Percentiles rank a stretch among this genome's conserved stretches.
These are phyloP conservation scores for Hippopotamyrus pictus DNA, from an alignment of 2,797 vertebrate genomes.

Conservation along the genomic window DNA sequence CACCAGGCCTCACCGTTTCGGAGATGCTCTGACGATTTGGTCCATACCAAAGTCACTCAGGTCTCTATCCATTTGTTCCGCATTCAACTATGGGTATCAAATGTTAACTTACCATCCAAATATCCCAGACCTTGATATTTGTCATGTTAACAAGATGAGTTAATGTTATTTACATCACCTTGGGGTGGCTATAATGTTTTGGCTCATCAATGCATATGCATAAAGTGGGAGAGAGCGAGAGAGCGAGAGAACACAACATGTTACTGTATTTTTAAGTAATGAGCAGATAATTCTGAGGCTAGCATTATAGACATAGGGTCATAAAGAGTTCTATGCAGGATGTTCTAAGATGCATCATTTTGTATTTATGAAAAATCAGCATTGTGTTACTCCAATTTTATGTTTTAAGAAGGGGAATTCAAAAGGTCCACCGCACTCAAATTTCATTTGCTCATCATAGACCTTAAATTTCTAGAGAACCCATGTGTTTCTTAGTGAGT, in stretches of 20 bases:
- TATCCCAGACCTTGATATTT: not conserved
- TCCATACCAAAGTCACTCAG: not conserved
- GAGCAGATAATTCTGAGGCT: not conserved
- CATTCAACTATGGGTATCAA: not conserved
- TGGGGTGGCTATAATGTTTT: not conserved
- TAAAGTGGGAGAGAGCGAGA: not conserved
- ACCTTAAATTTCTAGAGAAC: constrained; percentile 18
- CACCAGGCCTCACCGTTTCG: not conserved
- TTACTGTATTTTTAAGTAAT: not conserved
- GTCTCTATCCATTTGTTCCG: not conserved
- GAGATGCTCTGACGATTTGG: not conserved
- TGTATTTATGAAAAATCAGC: not conserved
- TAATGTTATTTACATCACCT: not conserved
- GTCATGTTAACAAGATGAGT: not conserved
- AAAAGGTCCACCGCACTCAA: constrained; percentile 20
- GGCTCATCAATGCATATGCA: not conserved
- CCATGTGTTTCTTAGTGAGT: constrained; percentile 23
- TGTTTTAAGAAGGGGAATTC: not conserved
- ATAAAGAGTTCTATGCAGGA: not conserved
- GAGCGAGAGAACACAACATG: not conserved
- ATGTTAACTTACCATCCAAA: not conserved
- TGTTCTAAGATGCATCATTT: not conserved
- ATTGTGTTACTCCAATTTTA: not conserved
- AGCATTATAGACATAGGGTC: not conserved
- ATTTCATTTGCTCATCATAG: constrained; percentile 25